Evolutionary conservation across 2,888 invertebrate genomes (phyloP).

Genomic region (Dasypogon diadema): DNA sequence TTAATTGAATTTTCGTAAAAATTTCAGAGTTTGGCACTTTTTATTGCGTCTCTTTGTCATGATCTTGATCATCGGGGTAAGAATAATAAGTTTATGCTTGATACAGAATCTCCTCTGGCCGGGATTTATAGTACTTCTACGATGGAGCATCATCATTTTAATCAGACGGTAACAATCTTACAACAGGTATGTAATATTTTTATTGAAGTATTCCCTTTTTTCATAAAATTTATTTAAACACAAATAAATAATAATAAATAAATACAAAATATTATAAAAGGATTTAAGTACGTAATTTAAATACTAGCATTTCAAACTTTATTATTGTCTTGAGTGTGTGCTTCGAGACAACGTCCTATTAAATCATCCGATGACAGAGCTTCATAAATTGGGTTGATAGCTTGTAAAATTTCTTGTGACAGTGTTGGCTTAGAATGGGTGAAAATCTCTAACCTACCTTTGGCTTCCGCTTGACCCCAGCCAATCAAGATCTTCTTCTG

Average conservation of each 20-base stretch:
- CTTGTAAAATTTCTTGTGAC: background rate
- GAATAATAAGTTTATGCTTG: conserved; percentile 88
- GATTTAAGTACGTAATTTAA: no score
- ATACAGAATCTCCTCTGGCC: conserved; percentile 84
- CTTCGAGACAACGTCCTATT: conserved; percentile 34
- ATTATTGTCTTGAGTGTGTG: conserved; percentile 55
- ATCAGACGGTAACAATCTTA: conserved; percentile 86
- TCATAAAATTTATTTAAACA: no score
- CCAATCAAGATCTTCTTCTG: background rate
- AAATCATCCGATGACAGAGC: conserved; percentile 13
- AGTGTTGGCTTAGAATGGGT: conserved; percentile 2
- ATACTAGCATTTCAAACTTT: no score
- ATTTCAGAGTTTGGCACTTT: conserved; percentile 76
- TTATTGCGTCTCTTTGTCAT: conserved; percentile 85
- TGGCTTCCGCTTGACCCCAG: conserved; percentile 55
- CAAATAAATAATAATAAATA: no score
- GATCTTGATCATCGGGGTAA: conserved; percentile 89
- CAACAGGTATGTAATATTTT: conserved; percentile 73
- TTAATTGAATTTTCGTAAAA: background rate
- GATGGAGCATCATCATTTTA: conserved; percentile 90
- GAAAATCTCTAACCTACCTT: conserved; percentile 25
- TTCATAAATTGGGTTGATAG: conserved; percentile 17
- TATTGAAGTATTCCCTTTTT: no score
- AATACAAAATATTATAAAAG: no score
- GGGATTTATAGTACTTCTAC: conserved; percentile 88